phyloP scores from a whole-genome alignment of 2,113 vertebrate genomes.

The Paralichthys olivaceus region DNA sequence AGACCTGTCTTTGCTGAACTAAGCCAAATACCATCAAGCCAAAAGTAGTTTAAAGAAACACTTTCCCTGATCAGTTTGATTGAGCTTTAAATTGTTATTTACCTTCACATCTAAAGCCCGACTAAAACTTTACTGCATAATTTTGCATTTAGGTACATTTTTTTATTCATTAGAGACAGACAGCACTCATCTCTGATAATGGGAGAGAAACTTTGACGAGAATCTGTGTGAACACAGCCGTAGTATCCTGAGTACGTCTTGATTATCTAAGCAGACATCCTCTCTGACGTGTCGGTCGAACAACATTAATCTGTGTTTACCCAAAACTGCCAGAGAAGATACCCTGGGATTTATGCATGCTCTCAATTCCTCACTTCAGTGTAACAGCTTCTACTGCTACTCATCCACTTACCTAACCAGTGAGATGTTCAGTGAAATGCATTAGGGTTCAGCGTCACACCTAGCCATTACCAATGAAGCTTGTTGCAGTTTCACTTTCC shows the following conservation, averaged over 20 bases:
- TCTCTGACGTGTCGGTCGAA: slow-evolving; percentile 49
- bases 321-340: slow-evolving; percentile 50
- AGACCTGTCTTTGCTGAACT: slow-evolving; percentile 54
- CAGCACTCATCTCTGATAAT: slow-evolving; percentile 8
- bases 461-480: slow-evolving; percentile 49
- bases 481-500: slow-evolving; percentile 51
- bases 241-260: slow-evolving; percentile 37
- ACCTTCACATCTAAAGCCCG: not conserved
- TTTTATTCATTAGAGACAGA: not conserved
- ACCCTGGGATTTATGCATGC: slow-evolving; percentile 67
- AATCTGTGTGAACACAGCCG: slow-evolving; percentile 28
- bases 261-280: slow-evolving; percentile 55
- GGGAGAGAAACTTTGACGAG: not conserved
- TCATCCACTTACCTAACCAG: slow-evolving; percentile 65
- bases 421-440: slow-evolving; percentile 69
- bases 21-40: slow-evolving; percentile 41
- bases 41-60: slow-evolving; percentile 24
- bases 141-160: not conserved
- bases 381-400: slow-evolving; percentile 48
- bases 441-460: slow-evolving; percentile 52
- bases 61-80: slow-evolving; percentile 1
- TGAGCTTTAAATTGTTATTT: slow-evolving; percentile 16
- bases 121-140: not conserved
- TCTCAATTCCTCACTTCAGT: slow-evolving; percentile 42
- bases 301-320: slow-evolving; percentile 75